Base-by-base conservation (phyloP, 2,888 invertebrate species). In the Tanytarsus gracilentus region DNA sequence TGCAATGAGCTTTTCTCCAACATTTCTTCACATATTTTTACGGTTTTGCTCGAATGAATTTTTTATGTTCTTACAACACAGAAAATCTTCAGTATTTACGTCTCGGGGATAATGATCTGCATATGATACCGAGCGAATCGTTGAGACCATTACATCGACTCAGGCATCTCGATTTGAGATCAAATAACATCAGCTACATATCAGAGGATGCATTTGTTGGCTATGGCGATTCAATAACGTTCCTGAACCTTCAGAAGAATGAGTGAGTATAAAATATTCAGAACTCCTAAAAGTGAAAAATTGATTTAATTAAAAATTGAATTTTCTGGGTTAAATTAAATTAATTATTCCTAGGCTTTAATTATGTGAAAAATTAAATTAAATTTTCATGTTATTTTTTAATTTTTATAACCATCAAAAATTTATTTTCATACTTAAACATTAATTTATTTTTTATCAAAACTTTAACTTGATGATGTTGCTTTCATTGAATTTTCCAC, bases 201-300 rank as follows among this genome's bases (percentile, higher is more conserved):
- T 79, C 82, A 26, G 92, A 92, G 66, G 91, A 93, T 68, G 89
- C 91, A 2, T 93, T 93, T 71, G 82, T 85, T 6, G 88, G 89
- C 51, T 94, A 86, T 68, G 93, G 93, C 23, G 89, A 90, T 71
- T 89, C 90, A 26, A 86, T 94, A 64, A 92, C 93, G n/a, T 93
- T 92, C 75, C 81, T 94, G 26, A 91, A 91, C 71, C 76, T 94
- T 64, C 91, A 93, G 69, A 92, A 92, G 72, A 93, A 93, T 72
- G 85, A 87, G 92, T 92, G 78, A 85, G 84, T 76, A 44, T 44
- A n/a, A 40, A n/a, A 44, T 6, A 8, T 44, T 40, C 18, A n/a
- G 9, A 36, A 36, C 14, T 36, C n/a, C n/a, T n/a, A n/a, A n/a
- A n/a, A n/a, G n/a, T n/a, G n/a, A n/a, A 33, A 33, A 2, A 33